A percentile compares a stretch with the other conserved stretches of the same genome.
phyloP scores from a whole-genome alignment of 2,113 vertebrate species.

The Onychostoma macrolepis region DNA sequence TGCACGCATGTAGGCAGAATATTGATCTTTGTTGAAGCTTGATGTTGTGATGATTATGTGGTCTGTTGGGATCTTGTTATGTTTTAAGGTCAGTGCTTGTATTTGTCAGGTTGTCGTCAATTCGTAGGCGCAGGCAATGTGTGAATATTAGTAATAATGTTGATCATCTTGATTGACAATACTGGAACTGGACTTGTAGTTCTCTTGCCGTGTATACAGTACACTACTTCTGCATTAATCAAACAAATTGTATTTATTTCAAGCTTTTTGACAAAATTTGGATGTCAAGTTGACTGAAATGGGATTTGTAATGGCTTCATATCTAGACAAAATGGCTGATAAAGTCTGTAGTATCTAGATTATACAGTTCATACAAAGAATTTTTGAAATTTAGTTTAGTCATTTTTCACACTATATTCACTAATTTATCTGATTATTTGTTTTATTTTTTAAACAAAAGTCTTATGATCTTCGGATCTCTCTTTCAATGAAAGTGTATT shows the following conservation, averaged over 20 bases:
- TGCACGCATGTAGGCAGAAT: background rate
- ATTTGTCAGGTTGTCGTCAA: background rate
- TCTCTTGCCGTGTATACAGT: background rate
- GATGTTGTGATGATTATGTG: constrained; percentile 44
- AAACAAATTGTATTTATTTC: background rate
- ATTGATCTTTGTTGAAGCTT: constrained; percentile 39
- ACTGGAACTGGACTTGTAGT: constrained; percentile 5
- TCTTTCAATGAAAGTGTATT: too few relatives aligned
- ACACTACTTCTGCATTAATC: background rate
- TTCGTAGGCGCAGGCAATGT: constrained; percentile 41
- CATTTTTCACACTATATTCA: too few relatives aligned
- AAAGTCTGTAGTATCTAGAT: background rate
- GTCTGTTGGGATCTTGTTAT: constrained; percentile 38
- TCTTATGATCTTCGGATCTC: too few relatives aligned
- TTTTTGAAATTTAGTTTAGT: background rate
- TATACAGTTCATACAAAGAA: background rate
- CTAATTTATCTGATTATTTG: too few relatives aligned
- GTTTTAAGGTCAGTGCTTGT: constrained; percentile 29
- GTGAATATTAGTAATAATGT: constrained; percentile 26
- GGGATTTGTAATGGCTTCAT: background rate
- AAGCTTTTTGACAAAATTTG: background rate
- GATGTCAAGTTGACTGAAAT: background rate
- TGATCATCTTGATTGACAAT: constrained; percentile 49
- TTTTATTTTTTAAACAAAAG: too few relatives aligned
- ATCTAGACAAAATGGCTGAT: background rate